Percentiles rank a stretch among this genome's conserved stretches.
phyloP scores from a whole-genome alignment of 1,140 invertebrate species.

The Nasonia giraulti region DNA sequence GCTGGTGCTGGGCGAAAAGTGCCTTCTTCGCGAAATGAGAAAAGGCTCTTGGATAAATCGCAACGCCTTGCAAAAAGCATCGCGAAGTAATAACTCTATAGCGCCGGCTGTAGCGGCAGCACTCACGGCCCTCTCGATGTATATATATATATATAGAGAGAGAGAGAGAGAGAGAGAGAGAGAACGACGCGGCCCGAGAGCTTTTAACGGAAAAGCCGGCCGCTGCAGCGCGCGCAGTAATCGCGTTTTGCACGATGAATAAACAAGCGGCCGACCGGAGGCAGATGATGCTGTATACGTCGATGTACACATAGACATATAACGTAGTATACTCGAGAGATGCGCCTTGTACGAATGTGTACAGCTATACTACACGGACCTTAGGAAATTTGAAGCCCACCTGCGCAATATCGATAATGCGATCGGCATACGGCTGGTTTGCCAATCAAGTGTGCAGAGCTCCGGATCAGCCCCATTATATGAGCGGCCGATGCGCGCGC shows the following conservation, averaged over 20 bases:
- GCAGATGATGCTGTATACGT: too few species aligned
- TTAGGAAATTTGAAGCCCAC: conserved; percentile 7
- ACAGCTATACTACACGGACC: neutral
- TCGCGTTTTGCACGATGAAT: neutral
- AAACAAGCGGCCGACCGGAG: neutral
- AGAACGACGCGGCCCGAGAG: neutral
- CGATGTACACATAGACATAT: too few species aligned
- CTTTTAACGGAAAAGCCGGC: neutral
- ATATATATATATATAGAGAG: too few species aligned
- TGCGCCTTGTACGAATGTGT: too few species aligned
- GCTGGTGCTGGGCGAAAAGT: neutral
- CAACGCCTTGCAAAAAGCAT: conserved; percentile 32
- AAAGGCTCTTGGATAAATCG: conserved; percentile 37
- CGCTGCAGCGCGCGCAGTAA: neutral
- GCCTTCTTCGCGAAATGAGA: conserved; percentile 6
- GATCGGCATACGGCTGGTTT: conserved; percentile 58
- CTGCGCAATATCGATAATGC: conserved; percentile 60
- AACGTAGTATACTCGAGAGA: too few species aligned
- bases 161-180: too few species aligned
- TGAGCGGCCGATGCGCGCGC: conserved; percentile 49
- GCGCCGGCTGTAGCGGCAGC: neutral
- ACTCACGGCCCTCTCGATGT: neutral
- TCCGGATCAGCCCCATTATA: conserved; percentile 62
- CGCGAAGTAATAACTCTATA: conserved; percentile 49
- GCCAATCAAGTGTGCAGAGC: conserved; percentile 57